Evolutionary conservation across 2,888 invertebrate species (phyloP).

Genomic region (Melangyna quadrimaculata): DNA sequence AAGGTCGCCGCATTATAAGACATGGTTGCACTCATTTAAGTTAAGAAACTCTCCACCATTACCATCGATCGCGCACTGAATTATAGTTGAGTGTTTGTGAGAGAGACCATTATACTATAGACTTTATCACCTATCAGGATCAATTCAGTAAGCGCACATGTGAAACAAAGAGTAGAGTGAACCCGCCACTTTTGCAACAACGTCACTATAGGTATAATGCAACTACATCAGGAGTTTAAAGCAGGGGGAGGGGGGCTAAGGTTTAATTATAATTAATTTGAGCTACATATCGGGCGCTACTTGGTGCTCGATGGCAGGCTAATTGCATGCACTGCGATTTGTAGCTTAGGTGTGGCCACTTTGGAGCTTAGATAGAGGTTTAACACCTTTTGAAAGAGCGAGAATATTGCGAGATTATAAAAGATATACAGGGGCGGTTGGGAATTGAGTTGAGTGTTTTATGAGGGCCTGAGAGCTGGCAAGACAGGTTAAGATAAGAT

Average conservation of each 20-base stretch:
- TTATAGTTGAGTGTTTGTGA: not conserved
- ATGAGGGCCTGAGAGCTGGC: not conserved
- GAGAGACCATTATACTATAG: not conserved
- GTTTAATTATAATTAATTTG: slow-evolving; percentile 69
- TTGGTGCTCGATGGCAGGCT: slow-evolving; percentile 71
- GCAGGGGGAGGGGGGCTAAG: not conserved
- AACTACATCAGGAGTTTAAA: not conserved
- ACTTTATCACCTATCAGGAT: slow-evolving; percentile 50
- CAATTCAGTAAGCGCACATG: slow-evolving; percentile 35
- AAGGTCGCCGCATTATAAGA: slow-evolving; percentile 63
- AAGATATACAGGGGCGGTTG: slow-evolving; percentile 41
- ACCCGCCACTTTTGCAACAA: not conserved
- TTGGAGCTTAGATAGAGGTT: slow-evolving; percentile 61
- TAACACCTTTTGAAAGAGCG: slow-evolving; percentile 51
- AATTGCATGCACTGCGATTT: slow-evolving; percentile 68
- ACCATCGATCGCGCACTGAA: not conserved
- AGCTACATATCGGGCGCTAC: slow-evolving; percentile 64
- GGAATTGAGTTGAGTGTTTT: slow-evolving; percentile 1
- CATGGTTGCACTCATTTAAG: slow-evolving; percentile 54
- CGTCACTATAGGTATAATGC: not conserved
- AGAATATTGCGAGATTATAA: slow-evolving; percentile 39
- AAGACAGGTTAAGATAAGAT: not conserved
- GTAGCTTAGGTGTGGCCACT: slow-evolving; percentile 69
- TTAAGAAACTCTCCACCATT: not conserved
- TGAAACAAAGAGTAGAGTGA: slow-evolving; percentile 54